A percentile compares a stretch with the other conserved stretches of the same genome.
Evolutionary conservation across 2,797 vertebrate genomes (phyloP).

Genomic region (Malacoraja senta): DNA sequence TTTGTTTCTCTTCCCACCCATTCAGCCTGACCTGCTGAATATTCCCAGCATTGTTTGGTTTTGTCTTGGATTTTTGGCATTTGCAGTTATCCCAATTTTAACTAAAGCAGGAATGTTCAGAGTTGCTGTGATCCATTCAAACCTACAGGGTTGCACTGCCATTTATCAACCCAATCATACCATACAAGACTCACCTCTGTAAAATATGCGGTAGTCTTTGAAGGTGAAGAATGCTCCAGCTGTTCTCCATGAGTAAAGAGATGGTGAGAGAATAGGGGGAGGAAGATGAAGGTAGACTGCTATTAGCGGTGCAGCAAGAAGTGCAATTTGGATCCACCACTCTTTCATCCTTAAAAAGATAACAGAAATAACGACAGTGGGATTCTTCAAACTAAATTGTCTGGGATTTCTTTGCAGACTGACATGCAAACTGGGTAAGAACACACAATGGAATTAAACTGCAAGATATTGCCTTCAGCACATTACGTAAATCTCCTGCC

Average conservation of each 20-base stretch:
- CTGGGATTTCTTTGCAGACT: background rate
- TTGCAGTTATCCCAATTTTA: too few relatives aligned
- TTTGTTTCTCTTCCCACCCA: too few relatives aligned
- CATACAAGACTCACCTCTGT: constrained; percentile 64
- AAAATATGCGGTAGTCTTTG: constrained; percentile 74
- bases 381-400: background rate
- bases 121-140: background rate
- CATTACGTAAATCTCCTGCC: background rate
- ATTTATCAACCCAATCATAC: background rate
- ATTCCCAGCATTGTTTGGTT: too few relatives aligned
- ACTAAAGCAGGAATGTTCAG: background rate
- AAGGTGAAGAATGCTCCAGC: constrained; percentile 71
- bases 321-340: constrained; percentile 82
- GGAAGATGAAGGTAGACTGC: constrained; percentile 87
- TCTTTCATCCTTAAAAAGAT: constrained; percentile 70
- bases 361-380: background rate
- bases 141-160: background rate
- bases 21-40: too few relatives aligned
- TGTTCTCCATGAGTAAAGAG: constrained; percentile 73
- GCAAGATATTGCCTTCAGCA: background rate
- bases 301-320: constrained; percentile 75
- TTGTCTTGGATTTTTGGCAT: too few relatives aligned
- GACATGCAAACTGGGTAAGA: background rate
- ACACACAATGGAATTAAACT: background rate
- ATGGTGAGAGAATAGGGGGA: constrained; percentile 72